A percentile compares a stretch with the other conserved stretches of the same genome.
Evolutionary conservation across 2,797 vertebrate species (phyloP).

Genomic region (Channallabes apus): DNA sequence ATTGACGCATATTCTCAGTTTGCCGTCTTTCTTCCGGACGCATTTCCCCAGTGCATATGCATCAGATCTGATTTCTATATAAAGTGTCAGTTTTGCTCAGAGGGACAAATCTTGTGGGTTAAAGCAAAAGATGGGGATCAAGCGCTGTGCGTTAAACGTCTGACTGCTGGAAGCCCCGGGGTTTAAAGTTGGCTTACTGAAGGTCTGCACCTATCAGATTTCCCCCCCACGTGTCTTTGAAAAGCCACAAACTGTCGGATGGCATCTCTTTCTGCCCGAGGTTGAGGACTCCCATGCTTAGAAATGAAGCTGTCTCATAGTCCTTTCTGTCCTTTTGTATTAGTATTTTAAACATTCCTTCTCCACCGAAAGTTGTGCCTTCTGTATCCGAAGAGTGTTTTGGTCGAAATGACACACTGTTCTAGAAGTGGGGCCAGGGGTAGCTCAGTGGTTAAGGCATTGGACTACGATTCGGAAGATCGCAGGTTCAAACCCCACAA

Average conservation of each 20-base stretch:
- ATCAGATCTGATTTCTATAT: background rate
- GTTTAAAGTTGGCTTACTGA: constrained; percentile 52
- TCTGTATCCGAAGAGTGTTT: background rate
- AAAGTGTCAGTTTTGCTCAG: constrained; percentile 17
- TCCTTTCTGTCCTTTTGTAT: constrained; percentile 17
- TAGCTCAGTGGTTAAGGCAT: too few relatives aligned
- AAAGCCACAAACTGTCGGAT: constrained; percentile 60
- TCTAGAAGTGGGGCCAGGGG: too few relatives aligned
- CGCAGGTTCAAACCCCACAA: too few relatives aligned
- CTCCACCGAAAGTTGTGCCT: constrained; percentile 14
- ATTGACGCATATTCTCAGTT: background rate
- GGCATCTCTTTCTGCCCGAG: constrained; percentile 45
- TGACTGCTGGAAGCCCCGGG: constrained; percentile 54
- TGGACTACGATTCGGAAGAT: too few relatives aligned
- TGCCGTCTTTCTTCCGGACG: background rate
- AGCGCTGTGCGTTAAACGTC: constrained; percentile 51
- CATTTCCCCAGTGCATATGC: background rate
- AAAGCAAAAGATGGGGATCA: constrained; percentile 41
- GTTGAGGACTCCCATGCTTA: constrained; percentile 53
- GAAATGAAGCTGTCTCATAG: constrained; percentile 40
- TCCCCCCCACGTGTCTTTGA: constrained; percentile 51
- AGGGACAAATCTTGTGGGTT: constrained; percentile 25
- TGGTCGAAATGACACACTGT: too few relatives aligned
- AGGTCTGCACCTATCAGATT: constrained; percentile 59
- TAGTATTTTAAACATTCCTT: constrained; percentile 25